A percentile compares a stretch with the other conserved stretches of the same genome.
phyloP scores from a whole-genome alignment of 1,140 invertebrate genomes.

The Dinoponera quadriceps region DNA sequence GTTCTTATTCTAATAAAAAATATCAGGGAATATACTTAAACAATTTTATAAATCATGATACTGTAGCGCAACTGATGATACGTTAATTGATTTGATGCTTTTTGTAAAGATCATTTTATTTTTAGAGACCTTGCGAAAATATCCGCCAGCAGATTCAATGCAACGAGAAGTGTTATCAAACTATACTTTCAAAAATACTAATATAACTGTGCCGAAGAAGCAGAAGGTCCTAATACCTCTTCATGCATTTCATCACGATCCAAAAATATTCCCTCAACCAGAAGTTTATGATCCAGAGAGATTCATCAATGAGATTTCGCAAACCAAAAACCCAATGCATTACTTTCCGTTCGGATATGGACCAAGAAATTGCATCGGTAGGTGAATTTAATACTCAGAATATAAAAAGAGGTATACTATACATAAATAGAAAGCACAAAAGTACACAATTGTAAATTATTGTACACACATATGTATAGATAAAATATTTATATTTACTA shows the following conservation, averaged over 20 bases:
- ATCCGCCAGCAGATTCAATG: background rate
- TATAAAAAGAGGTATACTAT: too few species aligned
- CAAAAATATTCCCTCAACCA: background rate
- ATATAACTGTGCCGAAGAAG: background rate
- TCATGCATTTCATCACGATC: background rate
- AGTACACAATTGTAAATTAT: too few species aligned
- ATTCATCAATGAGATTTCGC: background rate
- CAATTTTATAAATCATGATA: too few species aligned
- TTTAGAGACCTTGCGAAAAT: background rate
- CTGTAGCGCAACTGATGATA: too few species aligned
- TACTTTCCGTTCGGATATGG: background rate
- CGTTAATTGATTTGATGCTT: too few species aligned
- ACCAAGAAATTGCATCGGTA: slow-evolving; percentile 8
- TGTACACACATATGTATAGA: too few species aligned
- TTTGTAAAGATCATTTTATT: background rate
- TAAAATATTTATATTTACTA: background rate
- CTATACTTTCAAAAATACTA: slow-evolving; percentile 9
- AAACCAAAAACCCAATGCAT: background rate
- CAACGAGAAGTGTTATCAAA: background rate
- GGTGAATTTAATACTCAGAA: background rate
- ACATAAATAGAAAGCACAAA: too few species aligned
- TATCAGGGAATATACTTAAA: too few species aligned
- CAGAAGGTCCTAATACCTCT: background rate
- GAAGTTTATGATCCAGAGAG: background rate
- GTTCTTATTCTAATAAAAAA: too few species aligned